These are phyloP conservation scores for Anastrepha obliqua DNA, from an alignment of 1,140 invertebrate genomes.

Conservation along the genomic window DNA sequence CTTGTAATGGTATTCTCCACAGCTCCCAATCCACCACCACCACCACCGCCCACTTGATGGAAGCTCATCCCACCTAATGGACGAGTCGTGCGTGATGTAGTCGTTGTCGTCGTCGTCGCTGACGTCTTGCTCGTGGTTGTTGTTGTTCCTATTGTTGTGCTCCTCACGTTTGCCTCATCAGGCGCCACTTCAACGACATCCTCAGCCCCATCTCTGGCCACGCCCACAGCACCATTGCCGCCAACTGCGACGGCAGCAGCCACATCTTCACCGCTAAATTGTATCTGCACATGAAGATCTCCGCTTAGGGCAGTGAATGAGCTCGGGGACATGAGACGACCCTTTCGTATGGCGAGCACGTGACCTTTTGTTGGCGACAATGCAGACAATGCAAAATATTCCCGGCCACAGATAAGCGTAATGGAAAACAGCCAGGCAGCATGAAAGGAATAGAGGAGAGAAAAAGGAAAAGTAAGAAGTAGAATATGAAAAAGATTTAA, in stretches of 20 bases:
- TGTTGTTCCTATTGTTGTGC: constrained; percentile 10
- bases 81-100: constrained; percentile 55
- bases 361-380: constrained; percentile 67
- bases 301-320: constrained; percentile 79
- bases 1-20: constrained; percentile 70
- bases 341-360: constrained; percentile 72
- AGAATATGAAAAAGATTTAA: constrained; percentile 21
- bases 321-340: constrained; percentile 75
- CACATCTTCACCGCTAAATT: constrained; percentile 61
- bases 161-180: constrained; percentile 28
- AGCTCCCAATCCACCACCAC: background rate
- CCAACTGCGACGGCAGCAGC: constrained; percentile 14
- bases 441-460: constrained; percentile 21
- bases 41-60: constrained; percentile 15
- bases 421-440: background rate
- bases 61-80: constrained; percentile 30
- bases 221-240: background rate
- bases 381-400: constrained; percentile 46
- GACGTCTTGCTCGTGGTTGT: background rate
- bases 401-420: constrained; percentile 18
- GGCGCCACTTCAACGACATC: constrained; percentile 6
- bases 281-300: constrained; percentile 78
- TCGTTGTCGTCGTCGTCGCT: constrained; percentile 57
- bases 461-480: background rate
- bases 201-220: background rate